These are phyloP conservation scores for Seira sanloemensis DNA, from an alignment of 2,888 invertebrate species.

Conservation along the genomic window DNA sequence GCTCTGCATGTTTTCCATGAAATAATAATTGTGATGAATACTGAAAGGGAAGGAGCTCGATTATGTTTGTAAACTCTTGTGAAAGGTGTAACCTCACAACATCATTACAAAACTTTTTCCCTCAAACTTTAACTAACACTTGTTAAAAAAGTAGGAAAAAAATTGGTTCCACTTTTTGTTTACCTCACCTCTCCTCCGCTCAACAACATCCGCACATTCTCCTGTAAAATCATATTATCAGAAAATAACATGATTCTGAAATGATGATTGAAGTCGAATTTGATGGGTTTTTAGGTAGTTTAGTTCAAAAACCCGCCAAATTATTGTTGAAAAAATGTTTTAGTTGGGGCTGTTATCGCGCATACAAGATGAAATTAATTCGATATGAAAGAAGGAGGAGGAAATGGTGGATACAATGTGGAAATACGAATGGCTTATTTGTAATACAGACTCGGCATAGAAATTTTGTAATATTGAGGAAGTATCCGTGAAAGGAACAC, in stretches of 20 bases:
- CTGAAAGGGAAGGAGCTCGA: neutral
- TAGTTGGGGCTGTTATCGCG: neutral
- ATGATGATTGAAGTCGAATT: slow-evolving; percentile 8
- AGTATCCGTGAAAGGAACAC: slow-evolving; percentile 11
- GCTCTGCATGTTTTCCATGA: neutral
- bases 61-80: neutral
- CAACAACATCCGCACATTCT: neutral
- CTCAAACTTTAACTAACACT: slow-evolving; percentile 3
- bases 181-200: neutral
- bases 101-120: slow-evolving; percentile 8
- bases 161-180: neutral
- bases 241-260: neutral
- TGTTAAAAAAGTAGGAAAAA: neutral
- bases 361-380: neutral
- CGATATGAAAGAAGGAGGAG: slow-evolving; percentile 10
- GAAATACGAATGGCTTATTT: slow-evolving; percentile 45
- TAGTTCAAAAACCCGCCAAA: neutral
- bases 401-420: slow-evolving; percentile 25
- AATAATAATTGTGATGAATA: neutral
- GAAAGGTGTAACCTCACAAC: slow-evolving; percentile 1
- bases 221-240: neutral
- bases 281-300: slow-evolving; percentile 8
- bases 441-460: slow-evolving; percentile 38
- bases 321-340: neutral
- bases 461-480: slow-evolving; percentile 45